Percentiles rank a stretch among this genome's conserved stretches.
These are phyloP conservation scores for Zaprionus davidi DNA, from an alignment of 1,140 invertebrate genomes.

Conservation along the genomic window DNA sequence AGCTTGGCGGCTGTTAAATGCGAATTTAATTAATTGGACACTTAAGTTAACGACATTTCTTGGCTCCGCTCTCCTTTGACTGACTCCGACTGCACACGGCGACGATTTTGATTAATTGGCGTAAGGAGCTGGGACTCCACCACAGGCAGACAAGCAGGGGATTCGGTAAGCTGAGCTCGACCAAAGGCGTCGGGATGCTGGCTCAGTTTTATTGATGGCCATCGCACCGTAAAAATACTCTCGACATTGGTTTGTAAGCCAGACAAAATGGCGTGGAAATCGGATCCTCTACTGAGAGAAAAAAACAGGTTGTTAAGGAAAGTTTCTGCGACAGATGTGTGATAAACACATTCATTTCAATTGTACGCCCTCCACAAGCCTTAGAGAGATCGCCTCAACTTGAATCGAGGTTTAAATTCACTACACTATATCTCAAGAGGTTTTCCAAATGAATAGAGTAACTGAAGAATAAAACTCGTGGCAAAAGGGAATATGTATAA, in stretches of 20 bases:
- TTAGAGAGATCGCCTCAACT: no score
- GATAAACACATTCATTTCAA: not conserved
- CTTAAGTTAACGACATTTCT: constrained; percentile 84
- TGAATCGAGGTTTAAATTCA: no score
- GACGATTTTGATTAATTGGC: constrained; percentile 84
- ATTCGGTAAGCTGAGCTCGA: constrained; percentile 31
- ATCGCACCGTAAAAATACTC: not conserved
- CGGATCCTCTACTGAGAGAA: not conserved
- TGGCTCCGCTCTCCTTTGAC: constrained; percentile 47
- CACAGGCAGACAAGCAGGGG: constrained; percentile 41
- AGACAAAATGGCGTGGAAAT: constrained; percentile 33
- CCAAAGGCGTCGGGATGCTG: constrained; percentile 62
- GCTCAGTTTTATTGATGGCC: constrained; percentile 32
- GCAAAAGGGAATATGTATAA: not conserved
- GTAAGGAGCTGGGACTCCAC: constrained; percentile 49
- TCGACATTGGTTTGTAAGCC: constrained; percentile 7
- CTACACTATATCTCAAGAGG: not conserved
- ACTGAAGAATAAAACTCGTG: not conserved
- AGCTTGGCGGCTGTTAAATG: constrained; percentile 84
- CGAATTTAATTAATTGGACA: constrained; percentile 85
- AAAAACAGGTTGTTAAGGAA: not conserved
- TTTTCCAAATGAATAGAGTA: not conserved
- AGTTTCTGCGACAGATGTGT: not conserved
- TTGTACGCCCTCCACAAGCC: no score
- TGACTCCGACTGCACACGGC: constrained; percentile 76